A percentile compares a stretch with the other conserved stretches of the same genome.
These are phyloP conservation scores for Papilio polytes DNA, from an alignment of 1,140 invertebrate genomes.

Conservation along the genomic window DNA sequence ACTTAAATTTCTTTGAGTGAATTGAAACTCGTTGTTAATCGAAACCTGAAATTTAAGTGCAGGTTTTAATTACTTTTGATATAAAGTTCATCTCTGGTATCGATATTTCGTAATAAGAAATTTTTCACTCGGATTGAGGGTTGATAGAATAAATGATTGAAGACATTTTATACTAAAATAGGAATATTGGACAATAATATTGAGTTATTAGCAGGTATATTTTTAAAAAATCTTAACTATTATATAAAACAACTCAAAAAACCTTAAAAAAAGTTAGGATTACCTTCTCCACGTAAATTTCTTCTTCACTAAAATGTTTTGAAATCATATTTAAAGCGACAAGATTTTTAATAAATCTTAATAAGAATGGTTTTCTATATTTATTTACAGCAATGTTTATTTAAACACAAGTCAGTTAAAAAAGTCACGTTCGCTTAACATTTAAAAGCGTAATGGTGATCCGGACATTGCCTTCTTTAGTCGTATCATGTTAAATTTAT, in stretches of 20 bases:
- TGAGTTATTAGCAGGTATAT: too few species aligned
- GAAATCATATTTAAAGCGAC: background rate
- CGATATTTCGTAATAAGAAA: slow-evolving; percentile 24
- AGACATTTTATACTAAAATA: background rate
- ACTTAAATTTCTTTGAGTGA: background rate
- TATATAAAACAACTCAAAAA: too few species aligned
- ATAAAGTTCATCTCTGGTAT: background rate
- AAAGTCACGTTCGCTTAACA: slow-evolving; percentile 29
- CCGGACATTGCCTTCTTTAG: slow-evolving; percentile 26
- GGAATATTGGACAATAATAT: background rate
- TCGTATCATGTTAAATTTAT: slow-evolving; percentile 37
- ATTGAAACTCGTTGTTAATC: background rate
- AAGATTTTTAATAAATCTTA: background rate
- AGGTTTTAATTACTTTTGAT: background rate
- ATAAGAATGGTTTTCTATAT: background rate
- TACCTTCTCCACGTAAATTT: background rate
- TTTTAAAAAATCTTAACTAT: too few species aligned
- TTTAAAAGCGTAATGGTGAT: slow-evolving; percentile 30
- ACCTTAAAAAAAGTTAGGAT: too few species aligned
- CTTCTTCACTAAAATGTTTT: background rate
- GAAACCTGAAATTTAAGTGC: background rate
- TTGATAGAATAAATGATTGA: slow-evolving; percentile 17
- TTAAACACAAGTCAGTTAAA: slow-evolving; percentile 2
- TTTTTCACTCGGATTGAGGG: background rate
- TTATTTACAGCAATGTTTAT: background rate